Percentiles rank a stretch among this genome's conserved stretches.
Evolutionary conservation across 92 coral and sea anemone genomes (phyloP).

Genomic region (Desmophyllum pertusum): DNA sequence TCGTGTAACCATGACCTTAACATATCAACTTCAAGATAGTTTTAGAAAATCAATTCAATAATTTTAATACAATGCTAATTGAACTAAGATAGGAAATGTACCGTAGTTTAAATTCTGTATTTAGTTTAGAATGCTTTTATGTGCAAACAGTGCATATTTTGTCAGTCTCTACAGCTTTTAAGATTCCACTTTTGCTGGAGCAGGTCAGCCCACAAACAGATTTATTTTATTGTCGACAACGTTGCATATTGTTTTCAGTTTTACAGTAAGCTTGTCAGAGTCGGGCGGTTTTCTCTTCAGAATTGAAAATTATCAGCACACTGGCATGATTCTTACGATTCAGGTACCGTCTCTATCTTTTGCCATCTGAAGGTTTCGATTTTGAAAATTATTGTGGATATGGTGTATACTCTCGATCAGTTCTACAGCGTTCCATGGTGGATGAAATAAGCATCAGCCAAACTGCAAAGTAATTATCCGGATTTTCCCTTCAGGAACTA

Average conservation of each 20-base stretch:
- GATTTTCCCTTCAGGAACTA: neutral
- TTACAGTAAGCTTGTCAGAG: neutral
- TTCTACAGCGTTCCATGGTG: neutral
- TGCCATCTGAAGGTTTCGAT: neutral
- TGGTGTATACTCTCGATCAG: neutral
- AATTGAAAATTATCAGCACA: neutral
- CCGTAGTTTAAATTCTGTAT: neutral
- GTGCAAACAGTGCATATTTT: constrained; percentile 16
- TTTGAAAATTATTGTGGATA: neutral
- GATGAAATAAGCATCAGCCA: neutral
- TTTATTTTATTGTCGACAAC: neutral
- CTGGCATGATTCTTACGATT: too few relatives aligned
- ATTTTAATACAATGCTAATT: neutral
- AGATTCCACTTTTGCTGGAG: neutral
- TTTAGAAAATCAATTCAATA: too few relatives aligned
- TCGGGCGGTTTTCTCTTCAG: neutral
- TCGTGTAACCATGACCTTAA: neutral
- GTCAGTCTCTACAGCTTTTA: neutral
- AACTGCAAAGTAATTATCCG: neutral
- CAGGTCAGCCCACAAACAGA: neutral
- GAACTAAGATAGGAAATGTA: neutral
- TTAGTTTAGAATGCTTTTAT: neutral
- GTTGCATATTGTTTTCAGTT: neutral
- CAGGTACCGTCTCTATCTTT: neutral
- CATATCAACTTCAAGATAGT: too few relatives aligned